These are phyloP conservation scores for Poeciliopsis prolifica DNA, from an alignment of 2,113 vertebrate genomes.

Conservation along the genomic window DNA sequence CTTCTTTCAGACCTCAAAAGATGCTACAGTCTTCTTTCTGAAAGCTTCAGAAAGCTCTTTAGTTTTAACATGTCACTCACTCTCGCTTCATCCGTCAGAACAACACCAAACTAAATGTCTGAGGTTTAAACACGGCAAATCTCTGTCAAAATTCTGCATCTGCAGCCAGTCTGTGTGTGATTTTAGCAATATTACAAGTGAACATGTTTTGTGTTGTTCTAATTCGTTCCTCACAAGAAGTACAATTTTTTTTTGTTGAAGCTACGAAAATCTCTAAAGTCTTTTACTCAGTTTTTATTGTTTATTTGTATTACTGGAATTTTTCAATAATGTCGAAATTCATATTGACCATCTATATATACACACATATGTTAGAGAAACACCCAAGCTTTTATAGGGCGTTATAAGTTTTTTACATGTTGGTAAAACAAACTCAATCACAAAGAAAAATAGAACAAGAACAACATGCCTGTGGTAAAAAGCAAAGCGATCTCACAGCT, in stretches of 20 bases:
- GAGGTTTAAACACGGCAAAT: too few relatives aligned
- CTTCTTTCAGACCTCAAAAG: not conserved
- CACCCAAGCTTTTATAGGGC: not conserved
- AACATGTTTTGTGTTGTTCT: not conserved
- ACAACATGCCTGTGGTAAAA: not conserved
- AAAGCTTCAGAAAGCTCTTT: not conserved
- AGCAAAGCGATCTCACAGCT: not conserved
- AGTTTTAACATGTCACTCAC: not conserved
- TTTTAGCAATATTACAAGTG: not conserved
- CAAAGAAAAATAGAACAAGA: too few relatives aligned
- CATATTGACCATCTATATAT: not conserved
- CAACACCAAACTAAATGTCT: too few relatives aligned
- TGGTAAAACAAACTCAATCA: too few relatives aligned
- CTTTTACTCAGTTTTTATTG: too few relatives aligned
- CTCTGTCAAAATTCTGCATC: not conserved
- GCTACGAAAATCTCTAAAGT: not conserved
- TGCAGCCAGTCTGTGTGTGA: not conserved
- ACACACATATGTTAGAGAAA: not conserved
- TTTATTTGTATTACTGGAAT: not conserved
- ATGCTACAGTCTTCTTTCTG: not conserved
- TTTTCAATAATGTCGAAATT: not conserved
- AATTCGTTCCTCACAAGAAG: not conserved
- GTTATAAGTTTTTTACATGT: not conserved
- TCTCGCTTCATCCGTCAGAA: too few relatives aligned
- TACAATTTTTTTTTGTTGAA: not conserved